A percentile compares a stretch with the other conserved stretches of the same genome.
These are phyloP conservation scores for Gallinago media DNA, from an alignment of 2,113 vertebrate genomes.

Conservation along the genomic window DNA sequence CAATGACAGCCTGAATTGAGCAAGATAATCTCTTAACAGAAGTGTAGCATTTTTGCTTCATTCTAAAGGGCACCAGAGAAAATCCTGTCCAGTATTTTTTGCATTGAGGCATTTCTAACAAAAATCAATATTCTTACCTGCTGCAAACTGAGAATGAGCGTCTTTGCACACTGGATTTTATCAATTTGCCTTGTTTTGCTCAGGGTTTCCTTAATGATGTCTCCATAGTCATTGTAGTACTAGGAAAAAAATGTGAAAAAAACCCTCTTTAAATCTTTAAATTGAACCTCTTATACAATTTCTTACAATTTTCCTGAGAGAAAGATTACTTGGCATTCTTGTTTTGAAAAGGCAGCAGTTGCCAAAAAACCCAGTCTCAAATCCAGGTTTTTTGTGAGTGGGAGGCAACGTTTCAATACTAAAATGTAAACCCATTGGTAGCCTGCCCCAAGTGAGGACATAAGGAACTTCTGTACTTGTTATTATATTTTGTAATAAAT, in stretches of 20 bases:
- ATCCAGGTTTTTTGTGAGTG: background rate
- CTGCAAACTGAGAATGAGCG: constrained; percentile 98
- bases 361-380: background rate
- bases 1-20: background rate
- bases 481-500: background rate
- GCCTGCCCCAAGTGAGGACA: background rate
- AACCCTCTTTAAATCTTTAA: background rate
- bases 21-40: background rate
- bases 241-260: constrained; percentile 53
- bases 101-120: background rate
- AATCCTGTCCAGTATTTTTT: background rate
- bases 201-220: constrained; percentile 99
- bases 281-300: background rate
- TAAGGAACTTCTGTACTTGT: background rate
- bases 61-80: background rate
- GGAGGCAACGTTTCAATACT: background rate
- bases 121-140: constrained; percentile 84
- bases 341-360: background rate
- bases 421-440: background rate
- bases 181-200: constrained; percentile 99
- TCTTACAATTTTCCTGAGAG: background rate
- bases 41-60: background rate
- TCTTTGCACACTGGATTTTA: constrained; percentile 99
- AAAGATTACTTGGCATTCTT: background rate
- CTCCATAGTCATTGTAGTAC: constrained; percentile 99